Base-by-base conservation (phyloP, 1,140 invertebrate species). In the Phocides pigmalion region DNA sequence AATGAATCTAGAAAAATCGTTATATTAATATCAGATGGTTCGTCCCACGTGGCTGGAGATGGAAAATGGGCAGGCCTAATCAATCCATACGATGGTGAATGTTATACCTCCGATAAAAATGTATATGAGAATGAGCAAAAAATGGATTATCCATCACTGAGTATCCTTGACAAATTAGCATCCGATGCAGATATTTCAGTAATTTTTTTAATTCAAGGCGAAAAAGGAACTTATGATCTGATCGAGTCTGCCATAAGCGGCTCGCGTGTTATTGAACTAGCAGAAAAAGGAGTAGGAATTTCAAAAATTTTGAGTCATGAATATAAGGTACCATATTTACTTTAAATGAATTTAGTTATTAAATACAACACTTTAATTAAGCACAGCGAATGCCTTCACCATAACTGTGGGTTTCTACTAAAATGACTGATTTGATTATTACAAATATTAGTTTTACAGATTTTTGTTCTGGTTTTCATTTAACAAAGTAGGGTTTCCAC, bases 11-110 rank as follows among this genome's bases (percentile, higher is more conserved):
- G 94, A 66, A 93, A 93, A 76, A 87, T 95, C 16, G 73, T 96
- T 0, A 87, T 96, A 0, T 92, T 95, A 53, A 91, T 93, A 8
- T 95, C 94, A 2, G 94, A 95, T 71, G 93, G 90, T 0, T 74
- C 79, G 12, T 95, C 92, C 62, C 95, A 95, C 70, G 87, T 93
- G 46, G 95, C 95, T 4, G 95, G 95, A 1, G 94, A 95, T 80
- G 95, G 94, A 19, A 94, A 93, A 94, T 88, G 95, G 44, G 97
- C 95, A 39, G 97, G 97, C 11, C 96, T 98, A 64, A 93, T 97
- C 9, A 94, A 95, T 69, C 97, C 97, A 0, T 97, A 98, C 81
- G 97, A 98, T 87, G 96, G 96, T 4, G 61, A 90, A 37, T 98
- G 97, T 76, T 96, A 98, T 83, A 91, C 97, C 9, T 32, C n/a